A percentile compares a stretch with the other conserved stretches of the same genome.
These are phyloP conservation scores for Flabesymbios commensalis DNA, from an alignment of 2,888 invertebrate genomes.

Conservation along the genomic window DNA sequence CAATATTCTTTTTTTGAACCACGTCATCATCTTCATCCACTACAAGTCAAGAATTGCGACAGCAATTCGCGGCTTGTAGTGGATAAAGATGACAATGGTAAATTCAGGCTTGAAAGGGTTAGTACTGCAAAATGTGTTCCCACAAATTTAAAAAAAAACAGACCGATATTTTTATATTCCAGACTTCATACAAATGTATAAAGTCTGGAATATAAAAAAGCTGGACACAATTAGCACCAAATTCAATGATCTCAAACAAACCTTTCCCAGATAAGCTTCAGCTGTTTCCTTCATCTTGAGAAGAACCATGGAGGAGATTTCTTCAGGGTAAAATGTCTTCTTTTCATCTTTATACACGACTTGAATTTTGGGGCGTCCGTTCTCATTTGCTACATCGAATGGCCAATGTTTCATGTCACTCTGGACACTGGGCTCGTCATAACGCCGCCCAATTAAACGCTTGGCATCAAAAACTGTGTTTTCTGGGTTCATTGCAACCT, in stretches of 20 bases:
- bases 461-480: conserved; percentile 70
- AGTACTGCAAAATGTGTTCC: too few relatives aligned
- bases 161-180: neutral
- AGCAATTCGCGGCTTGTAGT: too few relatives aligned
- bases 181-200: neutral
- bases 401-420: conserved; percentile 84
- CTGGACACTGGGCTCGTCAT: conserved; percentile 77
- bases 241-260: neutral
- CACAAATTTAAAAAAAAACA: too few relatives aligned
- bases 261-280: conserved; percentile 67
- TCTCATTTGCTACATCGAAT: conserved; percentile 66
- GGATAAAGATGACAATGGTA: too few relatives aligned
- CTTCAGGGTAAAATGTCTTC: conserved; percentile 88
- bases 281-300: conserved; percentile 81
- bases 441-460: conserved; percentile 80
- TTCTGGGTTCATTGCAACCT: conserved; percentile 71
- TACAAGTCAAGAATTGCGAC: too few relatives aligned
- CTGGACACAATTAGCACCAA: neutral
- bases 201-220: neutral
- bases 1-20: too few relatives aligned
- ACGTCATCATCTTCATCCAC: too few relatives aligned
- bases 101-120: too few relatives aligned
- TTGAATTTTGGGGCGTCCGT: conserved; percentile 51
- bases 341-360: conserved; percentile 81
- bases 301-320: conserved; percentile 89